Evolutionary conservation across 2,113 vertebrate species (phyloP), one percentile per base, ranked within the genome.

Genomic region (Larimichthys crocea): DNA sequence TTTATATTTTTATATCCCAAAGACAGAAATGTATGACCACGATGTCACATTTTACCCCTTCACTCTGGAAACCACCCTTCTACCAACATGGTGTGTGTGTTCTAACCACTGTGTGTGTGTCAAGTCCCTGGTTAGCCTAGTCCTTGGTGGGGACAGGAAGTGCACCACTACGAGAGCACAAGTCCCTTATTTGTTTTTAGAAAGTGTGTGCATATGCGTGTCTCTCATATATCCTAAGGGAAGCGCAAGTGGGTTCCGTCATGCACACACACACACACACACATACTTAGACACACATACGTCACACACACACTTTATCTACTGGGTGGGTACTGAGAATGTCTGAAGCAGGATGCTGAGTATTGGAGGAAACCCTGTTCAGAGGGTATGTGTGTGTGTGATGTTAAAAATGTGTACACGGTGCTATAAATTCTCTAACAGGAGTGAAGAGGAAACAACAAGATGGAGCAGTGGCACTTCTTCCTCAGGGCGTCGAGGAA

Each of bases 271-370:
- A 63, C 57, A 49, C 40, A 77, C 24, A 49, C 31, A 35, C 31
- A 35, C 31, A 31, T 5, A 31, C 31, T 10, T 0, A 52, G 68
- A 71, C 80, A 64, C 40, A 79, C 62, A 83, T 10, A 57, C 49
- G 44, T 65, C 22, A 65, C 49, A 60, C 44, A 65, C 46, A 77
- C 71, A 72, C 44, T 82, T 57, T 85, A 80, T 85, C 75, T 75
- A 67, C 40, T 57, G 90, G 90, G 90, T 80, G 89, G 90, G 80
- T 89, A 86, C 85, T 73, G 84, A 53, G 80, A 93, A 93, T 89
- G 88, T 93, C 83, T 68, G 71, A 74, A 77, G 82, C 94, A 95
- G 94, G 94, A 96, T 93, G 89, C 93, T 76, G 64, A 55, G 76
- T 86, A 61, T 44, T 40, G 65, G 82, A 94, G 92, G 92, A 94